A percentile compares a stretch with the other conserved stretches of the same genome.
phyloP scores from a whole-genome alignment of 2,113 vertebrate genomes.

The Propithecus coquereli region DNA sequence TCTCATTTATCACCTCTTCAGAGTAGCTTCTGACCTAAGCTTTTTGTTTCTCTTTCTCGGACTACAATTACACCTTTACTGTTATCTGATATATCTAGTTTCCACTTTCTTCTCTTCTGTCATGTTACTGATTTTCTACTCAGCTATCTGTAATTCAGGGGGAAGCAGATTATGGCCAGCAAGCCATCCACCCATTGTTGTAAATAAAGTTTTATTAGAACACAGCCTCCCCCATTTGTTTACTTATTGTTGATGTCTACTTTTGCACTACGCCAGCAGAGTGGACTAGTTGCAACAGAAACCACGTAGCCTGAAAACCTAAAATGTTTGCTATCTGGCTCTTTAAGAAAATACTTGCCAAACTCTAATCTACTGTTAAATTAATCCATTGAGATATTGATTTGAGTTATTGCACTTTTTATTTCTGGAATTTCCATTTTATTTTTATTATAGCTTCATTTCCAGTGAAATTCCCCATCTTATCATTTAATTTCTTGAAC shows the following conservation, averaged over 20 bases:
- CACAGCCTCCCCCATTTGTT: not conserved
- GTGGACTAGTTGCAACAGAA: not conserved
- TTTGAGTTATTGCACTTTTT: not conserved
- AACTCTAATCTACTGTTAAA: not conserved
- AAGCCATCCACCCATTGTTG: not conserved
- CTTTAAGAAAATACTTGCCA: not conserved
- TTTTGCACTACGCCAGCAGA: not conserved
- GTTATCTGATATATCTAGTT: not conserved
- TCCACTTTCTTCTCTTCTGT: not conserved
- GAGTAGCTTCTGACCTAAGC: not conserved
- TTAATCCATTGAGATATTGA: not conserved
- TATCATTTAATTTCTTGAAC: not conserved
- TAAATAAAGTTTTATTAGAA: not conserved
- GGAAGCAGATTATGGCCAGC: not conserved
- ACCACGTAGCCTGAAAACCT: not conserved
- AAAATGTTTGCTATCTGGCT: not conserved
- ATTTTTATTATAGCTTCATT: not conserved
- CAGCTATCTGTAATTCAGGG: not conserved
- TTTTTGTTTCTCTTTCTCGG: not conserved
- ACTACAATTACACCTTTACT: not conserved
- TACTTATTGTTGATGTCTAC: not conserved
- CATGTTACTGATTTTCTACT: not conserved
- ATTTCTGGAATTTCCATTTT: not conserved
- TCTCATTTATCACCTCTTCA: not conserved
- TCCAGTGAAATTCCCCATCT: not conserved